phyloP scores from a whole-genome alignment of 2,888 invertebrate species.

The Calameuta filiformis region DNA sequence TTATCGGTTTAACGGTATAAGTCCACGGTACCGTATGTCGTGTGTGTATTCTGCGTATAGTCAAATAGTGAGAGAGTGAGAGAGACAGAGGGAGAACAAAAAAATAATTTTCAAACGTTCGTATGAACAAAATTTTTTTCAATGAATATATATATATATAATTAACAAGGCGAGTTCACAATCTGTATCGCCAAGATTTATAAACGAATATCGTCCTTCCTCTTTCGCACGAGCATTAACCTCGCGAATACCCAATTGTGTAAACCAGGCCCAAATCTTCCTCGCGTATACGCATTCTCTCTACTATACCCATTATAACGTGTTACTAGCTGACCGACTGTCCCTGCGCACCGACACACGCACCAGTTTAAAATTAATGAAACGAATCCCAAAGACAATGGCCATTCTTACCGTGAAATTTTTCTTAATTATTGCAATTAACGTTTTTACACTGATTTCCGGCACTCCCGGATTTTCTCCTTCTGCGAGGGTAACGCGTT shows the following conservation, averaged over 20 bases:
- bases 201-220: neutral
- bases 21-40: neutral
- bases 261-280: neutral
- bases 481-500: neutral
- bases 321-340: neutral
- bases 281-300: neutral
- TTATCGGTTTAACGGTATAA: constrained; percentile 31
- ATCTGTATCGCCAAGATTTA: neutral
- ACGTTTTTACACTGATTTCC: constrained; percentile 38
- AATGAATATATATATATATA: neutral
- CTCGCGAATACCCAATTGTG: constrained; percentile 4
- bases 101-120: neutral
- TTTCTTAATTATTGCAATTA: constrained; percentile 50
- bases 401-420: constrained; percentile 54
- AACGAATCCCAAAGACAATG: constrained; percentile 39
- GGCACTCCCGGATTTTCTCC: constrained; percentile 18
- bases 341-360: neutral
- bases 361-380: neutral
- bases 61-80: too few species aligned
- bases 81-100: too few species aligned
- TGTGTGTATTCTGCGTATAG: neutral
- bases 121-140: neutral
- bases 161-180: neutral
- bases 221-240: constrained; percentile 27
- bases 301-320: neutral